phyloP scores from a whole-genome alignment of 1,140 invertebrate species.

The Monomorium pharaonis region DNA sequence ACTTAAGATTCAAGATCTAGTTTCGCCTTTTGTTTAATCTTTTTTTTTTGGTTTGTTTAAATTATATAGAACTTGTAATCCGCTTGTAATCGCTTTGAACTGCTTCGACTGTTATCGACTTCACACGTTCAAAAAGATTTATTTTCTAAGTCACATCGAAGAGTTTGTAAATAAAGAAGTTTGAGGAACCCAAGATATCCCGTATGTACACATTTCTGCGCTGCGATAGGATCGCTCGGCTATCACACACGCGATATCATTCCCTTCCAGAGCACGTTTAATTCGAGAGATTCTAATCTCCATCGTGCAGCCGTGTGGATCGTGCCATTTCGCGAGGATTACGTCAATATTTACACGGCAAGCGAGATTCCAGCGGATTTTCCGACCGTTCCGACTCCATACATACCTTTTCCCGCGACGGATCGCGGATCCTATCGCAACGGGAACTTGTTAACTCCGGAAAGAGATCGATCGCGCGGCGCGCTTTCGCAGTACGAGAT shows the following conservation, averaged over 20 bases:
- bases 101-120: neutral
- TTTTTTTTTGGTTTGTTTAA: too few species aligned
- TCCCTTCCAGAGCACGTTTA: constrained; percentile 18
- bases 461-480: constrained; percentile 27
- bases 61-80: too few species aligned
- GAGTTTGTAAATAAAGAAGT: neutral
- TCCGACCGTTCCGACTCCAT: constrained; percentile 10
- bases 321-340: constrained; percentile 53
- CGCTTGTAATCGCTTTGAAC: neutral
- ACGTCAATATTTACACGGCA: constrained; percentile 55
- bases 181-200: neutral
- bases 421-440: constrained; percentile 38
- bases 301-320: constrained; percentile 5
- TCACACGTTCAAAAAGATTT: neutral
- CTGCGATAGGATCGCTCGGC: neutral
- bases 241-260: constrained; percentile 23
- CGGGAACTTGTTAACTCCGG: constrained; percentile 48
- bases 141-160: neutral
- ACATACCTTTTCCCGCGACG: constrained; percentile 22
- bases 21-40: neutral
- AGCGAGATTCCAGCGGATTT: constrained; percentile 40
- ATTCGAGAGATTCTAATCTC: constrained; percentile 55
- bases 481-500: neutral
- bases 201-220: neutral
- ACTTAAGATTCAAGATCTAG: neutral